These are phyloP conservation scores for Druon quercuslanigerum DNA, from an alignment of 1,140 invertebrate genomes.

Conservation along the genomic window DNA sequence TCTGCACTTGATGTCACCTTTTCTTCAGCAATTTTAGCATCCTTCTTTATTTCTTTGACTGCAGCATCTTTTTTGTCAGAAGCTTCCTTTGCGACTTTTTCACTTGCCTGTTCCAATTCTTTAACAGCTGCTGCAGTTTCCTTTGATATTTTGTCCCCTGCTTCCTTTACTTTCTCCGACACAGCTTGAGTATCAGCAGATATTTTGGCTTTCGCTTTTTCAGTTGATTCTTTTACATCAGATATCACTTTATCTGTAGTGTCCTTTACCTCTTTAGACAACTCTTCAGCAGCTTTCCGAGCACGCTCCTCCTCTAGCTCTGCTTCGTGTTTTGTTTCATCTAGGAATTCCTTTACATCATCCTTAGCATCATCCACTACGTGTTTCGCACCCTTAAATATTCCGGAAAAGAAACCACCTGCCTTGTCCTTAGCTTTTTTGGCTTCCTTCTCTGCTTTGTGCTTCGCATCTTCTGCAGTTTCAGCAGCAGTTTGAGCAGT, in stretches of 20 bases:
- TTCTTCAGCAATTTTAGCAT: not conserved
- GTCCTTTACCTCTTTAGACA: constrained; percentile 5
- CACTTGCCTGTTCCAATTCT: not conserved
- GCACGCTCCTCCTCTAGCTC: not conserved
- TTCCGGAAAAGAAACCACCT: constrained; percentile 46
- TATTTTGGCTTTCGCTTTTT: not conserved
- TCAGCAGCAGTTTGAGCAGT: constrained; percentile 34
- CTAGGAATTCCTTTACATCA: constrained; percentile 49
- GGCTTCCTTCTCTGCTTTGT: constrained; percentile 34
- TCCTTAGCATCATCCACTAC: constrained; percentile 33
- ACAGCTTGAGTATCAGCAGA: not conserved
- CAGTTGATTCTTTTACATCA: constrained; percentile 43
- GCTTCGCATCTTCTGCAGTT: constrained; percentile 24
- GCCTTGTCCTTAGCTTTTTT: constrained; percentile 45
- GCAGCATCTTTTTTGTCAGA: constrained; percentile 32
- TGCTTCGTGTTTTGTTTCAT: constrained; percentile 53
- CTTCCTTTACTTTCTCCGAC: not conserved
- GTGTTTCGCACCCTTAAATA: constrained; percentile 34
- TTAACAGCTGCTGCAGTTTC: not conserved
- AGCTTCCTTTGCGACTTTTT: not conserved
- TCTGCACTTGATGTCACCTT: not conserved
- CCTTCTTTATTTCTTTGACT: not conserved
- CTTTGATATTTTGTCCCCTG: not conserved
- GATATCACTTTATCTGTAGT: constrained; percentile 29
- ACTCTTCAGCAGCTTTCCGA: not conserved